Conservation (phyloP, 1,140 invertebrate genomes). For the Asbolus verrucosus region DNA sequence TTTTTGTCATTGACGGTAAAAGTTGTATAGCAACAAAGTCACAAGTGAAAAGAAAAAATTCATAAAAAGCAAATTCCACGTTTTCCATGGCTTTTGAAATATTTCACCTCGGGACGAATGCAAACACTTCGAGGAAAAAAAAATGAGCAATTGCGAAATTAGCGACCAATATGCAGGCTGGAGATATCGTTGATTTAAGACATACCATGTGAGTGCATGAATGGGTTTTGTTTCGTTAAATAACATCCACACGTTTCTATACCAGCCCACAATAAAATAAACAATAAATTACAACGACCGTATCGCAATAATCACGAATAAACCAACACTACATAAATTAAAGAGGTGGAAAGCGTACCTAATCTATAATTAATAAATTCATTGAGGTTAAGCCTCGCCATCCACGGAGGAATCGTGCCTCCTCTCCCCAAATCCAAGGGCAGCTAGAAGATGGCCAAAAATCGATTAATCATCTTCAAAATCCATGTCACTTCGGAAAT, state of each 20-base stretch:
- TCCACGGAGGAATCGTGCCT: no score
- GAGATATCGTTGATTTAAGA: conserved; percentile 33
- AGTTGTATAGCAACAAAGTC: conserved; percentile 28
- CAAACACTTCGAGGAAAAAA: no score
- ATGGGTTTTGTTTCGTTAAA: conserved; percentile 38
- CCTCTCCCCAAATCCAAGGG: no score
- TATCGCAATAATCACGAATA: conserved; percentile 41
- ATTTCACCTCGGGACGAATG: no score
- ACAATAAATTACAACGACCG: conserved; percentile 41
- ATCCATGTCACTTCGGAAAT: not conserved
- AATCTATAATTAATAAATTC: conserved; percentile 47
- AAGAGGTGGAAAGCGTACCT: conserved; percentile 31
- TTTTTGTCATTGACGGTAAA: conserved; percentile 35
- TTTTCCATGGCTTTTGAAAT: conserved; percentile 10
- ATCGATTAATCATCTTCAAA: not conserved
- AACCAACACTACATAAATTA: conserved; percentile 47
- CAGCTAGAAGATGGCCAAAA: no score
- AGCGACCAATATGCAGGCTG: conserved; percentile 21
- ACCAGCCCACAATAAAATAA: conserved; percentile 41
- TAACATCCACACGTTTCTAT: conserved; percentile 36
- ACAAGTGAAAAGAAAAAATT: not conserved
- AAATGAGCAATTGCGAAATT: conserved; percentile 27
- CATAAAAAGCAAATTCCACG: conserved; percentile 22
- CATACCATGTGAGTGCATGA: conserved; percentile 35
- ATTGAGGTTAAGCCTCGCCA: conserved; percentile 27